Evolutionary conservation across 2,797 vertebrate genomes (phyloP), one percentile per base, ranked within the genome.

Genomic region (Alosa sapidissima): DNA sequence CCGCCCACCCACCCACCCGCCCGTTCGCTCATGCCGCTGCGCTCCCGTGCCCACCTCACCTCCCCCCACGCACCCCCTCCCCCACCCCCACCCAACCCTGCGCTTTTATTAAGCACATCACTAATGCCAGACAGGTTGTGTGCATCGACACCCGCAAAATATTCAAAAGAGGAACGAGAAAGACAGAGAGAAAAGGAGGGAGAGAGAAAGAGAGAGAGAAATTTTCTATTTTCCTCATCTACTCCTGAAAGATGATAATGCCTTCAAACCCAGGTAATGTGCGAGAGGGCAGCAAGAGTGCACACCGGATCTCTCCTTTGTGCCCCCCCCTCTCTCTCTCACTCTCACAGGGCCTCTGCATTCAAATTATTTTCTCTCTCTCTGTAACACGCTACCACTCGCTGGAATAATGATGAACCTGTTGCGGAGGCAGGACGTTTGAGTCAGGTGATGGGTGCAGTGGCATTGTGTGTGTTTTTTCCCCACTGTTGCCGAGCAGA

Each of bases 341-440:
- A 49, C 52, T 82, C 41, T 48, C 41, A 33, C 1, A 13, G 0
- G n/a, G 47, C 2, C n/a, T 82, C 88, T 90, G 88, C 89, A 88
- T 90, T 75, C 86, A 87, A 90, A 94, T 92, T 86, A 84, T 92
- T 93, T 93, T 90, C 88, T 72, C 55, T 49, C 82, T 91, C 94
- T 92, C 65, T 82, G 72, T 75, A 94, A 96, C 95, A 91, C 96
- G 94, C 93, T 94, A 92, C 95, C 96, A 95, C 96, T 94, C 95
- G 94, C 94, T 93, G 93, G 97, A 97, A 98, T 98, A 97, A 96
- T 96, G 96, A 97, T 97, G 96, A 96, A 96, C 94, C 93, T 91
- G 92, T 92, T 94, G 92, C 95, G 92, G 91, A 95, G 90, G 93
- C 93, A 93, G 90, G n/a, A 78, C 47, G 72, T 78, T 78, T 78